Percentiles rank a stretch among this genome's conserved stretches.
Conservation (phyloP, 2,888 invertebrate genomes). For the Polymixis flavicincta region DNA sequence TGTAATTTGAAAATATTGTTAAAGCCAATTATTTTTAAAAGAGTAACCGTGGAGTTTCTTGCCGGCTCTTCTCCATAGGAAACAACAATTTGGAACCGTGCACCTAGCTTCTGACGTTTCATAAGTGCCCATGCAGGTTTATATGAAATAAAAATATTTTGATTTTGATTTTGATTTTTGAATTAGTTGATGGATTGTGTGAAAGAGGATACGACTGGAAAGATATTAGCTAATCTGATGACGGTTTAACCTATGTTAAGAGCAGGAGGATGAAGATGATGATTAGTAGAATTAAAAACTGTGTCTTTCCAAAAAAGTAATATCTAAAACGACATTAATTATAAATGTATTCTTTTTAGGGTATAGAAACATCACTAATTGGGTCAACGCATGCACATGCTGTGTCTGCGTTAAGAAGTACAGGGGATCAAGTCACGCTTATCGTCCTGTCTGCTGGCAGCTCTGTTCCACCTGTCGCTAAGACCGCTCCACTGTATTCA, state of each 20-base stretch:
- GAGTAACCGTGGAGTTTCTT: too few relatives aligned
- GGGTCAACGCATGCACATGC: slow-evolving; percentile 89
- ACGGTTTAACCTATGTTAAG: not conserved
- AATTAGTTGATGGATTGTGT: not conserved
- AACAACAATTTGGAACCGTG: too few relatives aligned
- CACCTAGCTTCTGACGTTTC: too few relatives aligned
- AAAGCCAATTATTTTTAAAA: too few relatives aligned
- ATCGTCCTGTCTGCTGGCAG: slow-evolving; percentile 85
- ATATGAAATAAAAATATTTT: too few relatives aligned
- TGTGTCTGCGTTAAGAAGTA: slow-evolving; percentile 85
- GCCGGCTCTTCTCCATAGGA: too few relatives aligned
- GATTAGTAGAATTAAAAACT: not conserved
- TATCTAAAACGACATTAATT: not conserved
- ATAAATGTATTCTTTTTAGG: slow-evolving; percentile 69
- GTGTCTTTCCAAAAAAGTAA: not conserved
- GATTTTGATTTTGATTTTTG: too few relatives aligned
- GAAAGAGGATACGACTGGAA: not conserved
- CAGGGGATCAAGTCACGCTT: slow-evolving; percentile 87
- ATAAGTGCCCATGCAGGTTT: too few relatives aligned
- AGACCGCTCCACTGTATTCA: slow-evolving; percentile 85
- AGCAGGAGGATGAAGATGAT: not conserved
- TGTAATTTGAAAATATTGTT: too few relatives aligned
- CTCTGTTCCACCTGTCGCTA: slow-evolving; percentile 83
- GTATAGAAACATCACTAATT: slow-evolving; percentile 87
- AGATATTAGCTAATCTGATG: not conserved